These are phyloP conservation scores for Uropsilus gracilis DNA, from an alignment of 2,113 vertebrate species.

Conservation along the genomic window DNA sequence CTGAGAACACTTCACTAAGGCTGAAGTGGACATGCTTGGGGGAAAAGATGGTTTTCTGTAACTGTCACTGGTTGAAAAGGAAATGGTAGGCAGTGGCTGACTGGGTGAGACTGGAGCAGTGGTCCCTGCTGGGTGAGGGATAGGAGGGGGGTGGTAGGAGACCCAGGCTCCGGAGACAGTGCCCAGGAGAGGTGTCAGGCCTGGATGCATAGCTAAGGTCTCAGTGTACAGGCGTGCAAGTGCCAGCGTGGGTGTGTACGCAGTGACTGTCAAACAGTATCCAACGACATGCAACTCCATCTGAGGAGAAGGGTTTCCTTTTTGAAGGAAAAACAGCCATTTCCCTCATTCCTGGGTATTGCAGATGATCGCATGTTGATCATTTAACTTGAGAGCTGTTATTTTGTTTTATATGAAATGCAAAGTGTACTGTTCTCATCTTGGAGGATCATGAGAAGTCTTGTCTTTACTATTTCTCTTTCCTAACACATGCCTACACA, in stretches of 20 bases:
- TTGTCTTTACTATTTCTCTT: background rate
- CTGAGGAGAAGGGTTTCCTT: background rate
- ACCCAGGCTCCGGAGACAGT: background rate
- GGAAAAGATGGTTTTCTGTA: background rate
- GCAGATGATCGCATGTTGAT: constrained; percentile 51
- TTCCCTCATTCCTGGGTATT: constrained; percentile 56
- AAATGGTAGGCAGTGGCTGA: background rate
- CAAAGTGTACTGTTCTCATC: background rate
- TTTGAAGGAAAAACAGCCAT: constrained; percentile 61
- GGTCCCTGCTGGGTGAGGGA: rapidly evolving
- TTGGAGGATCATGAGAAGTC: background rate
- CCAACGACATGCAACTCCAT: background rate
- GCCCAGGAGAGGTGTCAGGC: background rate
- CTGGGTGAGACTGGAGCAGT: background rate
- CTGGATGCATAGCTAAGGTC: background rate
- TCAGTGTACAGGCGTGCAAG: rapidly evolving
- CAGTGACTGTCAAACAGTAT: background rate
- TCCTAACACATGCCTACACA: background rate
- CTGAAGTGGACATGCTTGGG: background rate
- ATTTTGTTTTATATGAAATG: constrained; percentile 55
- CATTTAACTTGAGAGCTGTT: background rate
- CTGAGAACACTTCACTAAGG: background rate
- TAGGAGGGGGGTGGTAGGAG: background rate
- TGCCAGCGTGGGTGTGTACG: rapidly evolving
- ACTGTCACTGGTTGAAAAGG: background rate